Evolutionary conservation across 2,113 vertebrate genomes (phyloP).

Genomic region (Pomatostomus ruficeps): DNA sequence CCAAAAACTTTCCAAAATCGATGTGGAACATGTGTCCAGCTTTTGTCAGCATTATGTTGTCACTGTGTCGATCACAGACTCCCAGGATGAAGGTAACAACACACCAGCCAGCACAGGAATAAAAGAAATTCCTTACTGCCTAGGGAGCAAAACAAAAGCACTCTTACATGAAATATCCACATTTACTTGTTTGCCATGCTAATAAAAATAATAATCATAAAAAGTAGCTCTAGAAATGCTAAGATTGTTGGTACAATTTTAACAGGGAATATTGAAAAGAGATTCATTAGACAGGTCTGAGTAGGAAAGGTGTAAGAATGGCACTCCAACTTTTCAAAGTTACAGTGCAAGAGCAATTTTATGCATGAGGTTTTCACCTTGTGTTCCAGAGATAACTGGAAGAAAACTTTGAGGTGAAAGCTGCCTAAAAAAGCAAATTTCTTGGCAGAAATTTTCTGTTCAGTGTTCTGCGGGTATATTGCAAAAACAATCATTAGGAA

Average conservation of each 20-base stretch:
- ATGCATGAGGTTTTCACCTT: not conserved
- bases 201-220: not conserved
- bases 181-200: not conserved
- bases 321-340: not conserved
- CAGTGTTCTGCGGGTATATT: not conserved
- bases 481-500: not conserved
- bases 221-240: not conserved
- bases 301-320: not conserved
- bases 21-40: slow-evolving; percentile 76
- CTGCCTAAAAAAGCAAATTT: not conserved
- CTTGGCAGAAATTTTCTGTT: not conserved
- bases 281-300: not conserved
- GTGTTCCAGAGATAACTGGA: not conserved
- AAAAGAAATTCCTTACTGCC: slow-evolving; percentile 73
- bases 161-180: not conserved
- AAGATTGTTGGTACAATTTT: not conserved
- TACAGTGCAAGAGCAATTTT: not conserved
- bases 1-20: slow-evolving; percentile 76
- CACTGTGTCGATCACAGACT: slow-evolving; percentile 75
- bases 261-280: not conserved
- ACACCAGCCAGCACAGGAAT: slow-evolving; percentile 76
- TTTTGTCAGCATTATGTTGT: slow-evolving; percentile 76
- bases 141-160: not conserved
- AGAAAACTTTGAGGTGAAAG: not conserved
- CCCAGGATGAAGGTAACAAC: slow-evolving; percentile 77